Percentiles rank a stretch among this genome's conserved stretches.
phyloP scores from a whole-genome alignment of 2,113 vertebrate species.

The Trichechus manatus region DNA sequence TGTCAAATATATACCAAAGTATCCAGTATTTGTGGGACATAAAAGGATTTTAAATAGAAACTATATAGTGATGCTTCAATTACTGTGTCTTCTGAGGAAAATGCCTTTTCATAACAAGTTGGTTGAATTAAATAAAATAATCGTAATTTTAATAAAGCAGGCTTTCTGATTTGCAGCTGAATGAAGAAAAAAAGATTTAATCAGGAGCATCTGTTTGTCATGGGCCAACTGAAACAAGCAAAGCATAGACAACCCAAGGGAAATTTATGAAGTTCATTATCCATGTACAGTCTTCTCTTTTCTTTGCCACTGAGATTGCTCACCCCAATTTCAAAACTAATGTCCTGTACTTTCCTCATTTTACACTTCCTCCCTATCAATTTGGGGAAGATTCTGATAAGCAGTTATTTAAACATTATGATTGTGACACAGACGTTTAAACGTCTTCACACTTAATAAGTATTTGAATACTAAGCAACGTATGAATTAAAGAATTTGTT shows the following conservation, averaged over 20 bases:
- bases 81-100: background rate
- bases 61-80: background rate
- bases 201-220: slow-evolving; percentile 29
- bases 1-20: background rate
- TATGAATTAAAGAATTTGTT: background rate
- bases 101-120: slow-evolving; percentile 2
- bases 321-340: background rate
- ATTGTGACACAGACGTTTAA: background rate
- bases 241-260: background rate
- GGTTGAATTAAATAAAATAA: slow-evolving; percentile 15
- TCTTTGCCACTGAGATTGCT: background rate
- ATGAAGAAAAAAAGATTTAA: background rate
- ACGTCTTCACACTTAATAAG: background rate
- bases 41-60: slow-evolving; percentile 24
- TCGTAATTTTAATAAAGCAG: slow-evolving; percentile 20
- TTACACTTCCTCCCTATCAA: background rate
- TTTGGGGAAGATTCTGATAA: background rate
- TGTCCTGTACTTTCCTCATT: background rate
- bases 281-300: background rate
- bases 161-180: background rate
- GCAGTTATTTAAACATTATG: background rate
- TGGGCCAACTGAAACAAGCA: background rate
- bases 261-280: slow-evolving; percentile 9
- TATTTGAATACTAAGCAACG: background rate
- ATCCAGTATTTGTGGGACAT: background rate